A percentile compares a stretch with the other conserved stretches of the same genome.
phyloP scores from a whole-genome alignment of 1,140 invertebrate genomes.

The Camponotus vicinus region DNA sequence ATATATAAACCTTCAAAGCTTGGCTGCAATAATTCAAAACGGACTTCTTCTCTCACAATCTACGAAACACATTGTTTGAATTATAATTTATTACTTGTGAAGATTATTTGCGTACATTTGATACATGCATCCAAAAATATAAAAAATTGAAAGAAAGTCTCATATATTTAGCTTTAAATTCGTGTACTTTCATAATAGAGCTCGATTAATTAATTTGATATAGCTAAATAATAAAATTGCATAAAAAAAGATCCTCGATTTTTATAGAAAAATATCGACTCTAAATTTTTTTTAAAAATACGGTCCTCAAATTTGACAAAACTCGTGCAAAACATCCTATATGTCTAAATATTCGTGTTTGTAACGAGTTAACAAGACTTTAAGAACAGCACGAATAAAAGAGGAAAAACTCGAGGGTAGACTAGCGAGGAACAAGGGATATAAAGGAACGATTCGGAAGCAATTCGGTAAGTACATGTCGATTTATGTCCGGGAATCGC shows the following conservation, averaged over 20 bases:
- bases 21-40: constrained; percentile 36
- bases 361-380: constrained; percentile 50
- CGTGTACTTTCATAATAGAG: not conserved
- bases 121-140: not conserved
- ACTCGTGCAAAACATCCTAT: not conserved
- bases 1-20: constrained; percentile 20
- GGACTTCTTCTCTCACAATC: not conserved
- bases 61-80: too few species aligned
- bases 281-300: not conserved
- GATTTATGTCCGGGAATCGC: constrained; percentile 82
- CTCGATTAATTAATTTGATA: not conserved
- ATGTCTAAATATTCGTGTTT: constrained; percentile 62
- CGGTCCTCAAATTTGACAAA: not conserved
- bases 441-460: constrained; percentile 83
- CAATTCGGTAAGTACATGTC: constrained; percentile 84
- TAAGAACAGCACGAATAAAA: constrained; percentile 29
- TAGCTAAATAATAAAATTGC: not conserved
- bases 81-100: not conserved
- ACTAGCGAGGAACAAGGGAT: constrained; percentile 67
- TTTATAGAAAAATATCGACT: not conserved
- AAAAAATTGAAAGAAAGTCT: not conserved
- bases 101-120: not conserved
- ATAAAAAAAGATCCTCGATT: not conserved
- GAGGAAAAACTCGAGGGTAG: constrained; percentile 52
- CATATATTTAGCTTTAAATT: not conserved